Evolutionary conservation across 2,797 vertebrate genomes (phyloP).

Genomic region (Anguilla megastoma): DNA sequence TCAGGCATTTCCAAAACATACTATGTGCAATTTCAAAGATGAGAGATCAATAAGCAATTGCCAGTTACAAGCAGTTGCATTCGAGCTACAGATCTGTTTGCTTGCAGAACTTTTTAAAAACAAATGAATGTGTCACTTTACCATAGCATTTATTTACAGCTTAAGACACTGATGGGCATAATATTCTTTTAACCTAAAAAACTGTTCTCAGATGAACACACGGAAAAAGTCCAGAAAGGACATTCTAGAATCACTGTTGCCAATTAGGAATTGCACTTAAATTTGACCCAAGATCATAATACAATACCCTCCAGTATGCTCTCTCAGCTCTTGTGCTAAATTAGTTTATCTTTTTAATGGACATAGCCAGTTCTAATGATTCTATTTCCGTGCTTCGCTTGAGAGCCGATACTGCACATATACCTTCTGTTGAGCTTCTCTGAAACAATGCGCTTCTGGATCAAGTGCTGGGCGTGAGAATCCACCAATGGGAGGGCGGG

Average conservation of each 20-base stretch:
- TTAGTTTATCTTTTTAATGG: not conserved
- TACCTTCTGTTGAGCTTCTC: slow-evolving; percentile 73
- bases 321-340: not conserved
- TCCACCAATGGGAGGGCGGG: slow-evolving; percentile 65
- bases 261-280: slow-evolving; percentile 8
- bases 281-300: not conserved
- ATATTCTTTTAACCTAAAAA: slow-evolving; percentile 11
- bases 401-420: slow-evolving; percentile 32
- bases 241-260: not conserved
- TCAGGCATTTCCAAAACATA: not conserved
- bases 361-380: not conserved
- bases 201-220: not conserved
- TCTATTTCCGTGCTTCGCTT: not conserved
- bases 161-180: not conserved
- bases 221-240: not conserved
- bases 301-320: not conserved
- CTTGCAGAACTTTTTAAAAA: slow-evolving; percentile 63
- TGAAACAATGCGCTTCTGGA: slow-evolving; percentile 73
- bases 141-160: not conserved
- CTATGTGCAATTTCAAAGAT: not conserved
- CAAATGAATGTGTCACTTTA: slow-evolving; percentile 61
- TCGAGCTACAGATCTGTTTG: slow-evolving; percentile 53
- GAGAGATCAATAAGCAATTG: not conserved
- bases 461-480: slow-evolving; percentile 67
- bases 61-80: slow-evolving; percentile 43